Percentiles rank a stretch among this genome's conserved stretches.
Evolutionary conservation across 2,113 vertebrate genomes (phyloP).

Genomic region (Cettia cetti): DNA sequence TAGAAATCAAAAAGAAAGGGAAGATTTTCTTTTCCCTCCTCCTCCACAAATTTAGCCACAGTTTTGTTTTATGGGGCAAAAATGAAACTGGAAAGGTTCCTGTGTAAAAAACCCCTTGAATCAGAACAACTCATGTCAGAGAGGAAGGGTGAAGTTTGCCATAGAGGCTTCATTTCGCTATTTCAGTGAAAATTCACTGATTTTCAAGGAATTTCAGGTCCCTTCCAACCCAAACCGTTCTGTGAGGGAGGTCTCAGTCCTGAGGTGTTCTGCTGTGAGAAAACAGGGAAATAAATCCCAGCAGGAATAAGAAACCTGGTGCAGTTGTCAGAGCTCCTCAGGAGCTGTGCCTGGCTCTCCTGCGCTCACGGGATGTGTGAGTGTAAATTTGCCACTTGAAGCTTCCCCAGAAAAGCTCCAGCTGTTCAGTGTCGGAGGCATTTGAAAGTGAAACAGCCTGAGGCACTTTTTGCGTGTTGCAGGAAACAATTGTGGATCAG

Average conservation of each 20-base stretch:
- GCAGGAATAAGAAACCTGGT: neutral
- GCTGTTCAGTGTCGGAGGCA: neutral
- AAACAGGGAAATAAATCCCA: neutral
- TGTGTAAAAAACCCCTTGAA: neutral
- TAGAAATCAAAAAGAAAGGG: neutral
- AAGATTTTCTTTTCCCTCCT: neutral
- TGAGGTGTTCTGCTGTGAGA: neutral
- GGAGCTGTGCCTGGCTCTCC: neutral
- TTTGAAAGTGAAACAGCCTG: neutral
- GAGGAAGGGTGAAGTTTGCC: neutral
- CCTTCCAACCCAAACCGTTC: neutral
- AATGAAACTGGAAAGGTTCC: neutral
- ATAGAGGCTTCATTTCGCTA: neutral
- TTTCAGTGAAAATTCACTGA: neutral
- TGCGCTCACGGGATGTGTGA: neutral
- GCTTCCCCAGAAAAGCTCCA: neutral
- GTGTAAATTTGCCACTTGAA: neutral
- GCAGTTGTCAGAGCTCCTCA: neutral
- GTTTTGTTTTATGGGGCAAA: neutral
- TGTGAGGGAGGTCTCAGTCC: neutral
- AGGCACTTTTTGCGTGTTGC: neutral
- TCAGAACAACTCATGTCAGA: neutral
- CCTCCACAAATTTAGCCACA: neutral
- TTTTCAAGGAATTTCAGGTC: neutral
- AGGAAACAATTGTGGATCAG: neutral